These are phyloP conservation scores for Apteryx owenii DNA, from an alignment of 2,113 vertebrate species.

Conservation along the genomic window DNA sequence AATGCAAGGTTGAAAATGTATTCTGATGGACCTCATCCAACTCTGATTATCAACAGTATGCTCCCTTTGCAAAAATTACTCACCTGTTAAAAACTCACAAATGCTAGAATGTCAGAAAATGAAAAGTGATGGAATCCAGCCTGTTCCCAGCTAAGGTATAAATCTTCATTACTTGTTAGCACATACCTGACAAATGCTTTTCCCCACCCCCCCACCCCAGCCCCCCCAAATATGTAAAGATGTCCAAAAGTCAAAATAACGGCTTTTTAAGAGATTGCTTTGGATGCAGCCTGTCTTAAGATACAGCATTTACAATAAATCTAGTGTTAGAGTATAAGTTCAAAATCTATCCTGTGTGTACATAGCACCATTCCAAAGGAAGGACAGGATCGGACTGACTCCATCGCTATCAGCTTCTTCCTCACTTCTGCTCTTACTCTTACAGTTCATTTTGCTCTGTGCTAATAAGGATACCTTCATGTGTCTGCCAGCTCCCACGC, in stretches of 20 bases:
- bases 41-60: not conserved
- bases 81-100: not conserved
- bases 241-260: not conserved
- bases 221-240: not conserved
- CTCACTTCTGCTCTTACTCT: not conserved
- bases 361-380: not conserved
- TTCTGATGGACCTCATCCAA: not conserved
- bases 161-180: not conserved
- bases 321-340: not conserved
- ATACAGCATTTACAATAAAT: not conserved
- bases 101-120: not conserved
- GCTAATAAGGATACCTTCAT: not conserved
- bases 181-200: not conserved
- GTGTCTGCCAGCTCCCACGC: not conserved
- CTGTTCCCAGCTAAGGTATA: not conserved
- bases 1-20: not conserved
- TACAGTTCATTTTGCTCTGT: not conserved
- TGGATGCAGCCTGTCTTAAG: not conserved
- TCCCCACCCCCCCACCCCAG: fast-evolving
- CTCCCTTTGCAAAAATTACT: not conserved
- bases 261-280: not conserved
- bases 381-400: not conserved
- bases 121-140: not conserved
- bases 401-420: not conserved
- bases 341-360: not conserved